Percentiles rank a stretch among this genome's conserved stretches.
Evolutionary conservation across 2,113 vertebrate genomes (phyloP).

Genomic region (Sporophila hypoxantha): DNA sequence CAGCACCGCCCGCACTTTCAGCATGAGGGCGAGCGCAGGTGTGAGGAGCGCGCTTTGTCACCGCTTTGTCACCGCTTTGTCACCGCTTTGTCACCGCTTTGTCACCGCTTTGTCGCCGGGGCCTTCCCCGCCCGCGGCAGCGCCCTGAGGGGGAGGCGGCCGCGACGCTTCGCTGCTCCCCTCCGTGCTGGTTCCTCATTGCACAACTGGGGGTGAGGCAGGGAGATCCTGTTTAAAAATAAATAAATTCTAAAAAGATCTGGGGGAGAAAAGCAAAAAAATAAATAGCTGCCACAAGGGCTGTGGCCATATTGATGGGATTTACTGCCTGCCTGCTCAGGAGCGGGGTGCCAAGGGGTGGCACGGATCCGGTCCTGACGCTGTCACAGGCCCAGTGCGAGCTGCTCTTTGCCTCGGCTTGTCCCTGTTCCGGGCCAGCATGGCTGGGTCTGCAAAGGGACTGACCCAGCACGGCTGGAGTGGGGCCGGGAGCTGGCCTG

Average conservation of each 20-base stretch:
- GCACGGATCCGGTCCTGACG: background rate
- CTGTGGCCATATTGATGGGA: background rate
- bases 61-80: too few relatives aligned
- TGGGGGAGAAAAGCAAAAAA: too few relatives aligned
- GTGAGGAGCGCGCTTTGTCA: accelerated
- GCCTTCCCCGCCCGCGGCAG: too few relatives aligned
- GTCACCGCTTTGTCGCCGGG: too few relatives aligned
- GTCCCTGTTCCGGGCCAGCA: background rate
- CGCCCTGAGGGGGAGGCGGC: accelerated
- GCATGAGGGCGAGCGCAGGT: background rate
- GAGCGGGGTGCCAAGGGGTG: background rate
- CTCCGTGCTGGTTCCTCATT: accelerated
- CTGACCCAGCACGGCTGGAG: accelerated
- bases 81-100: too few relatives aligned
- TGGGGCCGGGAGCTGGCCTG: background rate
- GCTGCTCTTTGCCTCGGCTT: background rate
- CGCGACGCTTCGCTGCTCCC: accelerated
- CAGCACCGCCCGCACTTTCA: background rate
- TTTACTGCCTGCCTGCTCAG: background rate
- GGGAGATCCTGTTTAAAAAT: background rate
- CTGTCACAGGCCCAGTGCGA: background rate
- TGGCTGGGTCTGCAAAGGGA: background rate
- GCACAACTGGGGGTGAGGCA: background rate
- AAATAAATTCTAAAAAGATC: background rate
- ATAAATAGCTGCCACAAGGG: background rate